Evolutionary conservation across 2,888 invertebrate species (phyloP).

Genomic region (Muschampia plurimacula): DNA sequence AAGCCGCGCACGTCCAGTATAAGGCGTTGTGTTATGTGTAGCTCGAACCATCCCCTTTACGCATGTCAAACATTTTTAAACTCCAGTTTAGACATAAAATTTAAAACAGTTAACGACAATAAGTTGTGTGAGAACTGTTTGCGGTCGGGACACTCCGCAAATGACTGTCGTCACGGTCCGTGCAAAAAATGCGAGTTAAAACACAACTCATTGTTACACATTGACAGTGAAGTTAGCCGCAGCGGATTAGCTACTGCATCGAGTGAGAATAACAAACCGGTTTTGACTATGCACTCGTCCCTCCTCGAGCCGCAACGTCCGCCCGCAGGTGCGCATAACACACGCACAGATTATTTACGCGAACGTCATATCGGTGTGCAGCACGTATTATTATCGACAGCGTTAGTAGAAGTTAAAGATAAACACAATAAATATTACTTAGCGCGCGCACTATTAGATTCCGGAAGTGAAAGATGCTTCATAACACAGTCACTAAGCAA

Average conservation of each 20-base stretch:
- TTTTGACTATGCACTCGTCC: conserved; percentile 34
- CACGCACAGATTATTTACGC: conserved; percentile 35
- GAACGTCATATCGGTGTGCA: background rate
- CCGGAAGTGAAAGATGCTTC: conserved; percentile 36
- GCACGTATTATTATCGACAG: background rate
- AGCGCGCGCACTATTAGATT: conserved; percentile 2
- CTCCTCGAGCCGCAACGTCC: conserved; percentile 37
- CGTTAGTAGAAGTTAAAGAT: background rate
- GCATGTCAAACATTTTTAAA: conserved; percentile 20
- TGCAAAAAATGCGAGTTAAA: conserved; percentile 36
- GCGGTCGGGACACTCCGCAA: conserved; percentile 21
- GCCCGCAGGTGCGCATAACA: conserved; percentile 29
- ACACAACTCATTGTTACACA: conserved; percentile 37
- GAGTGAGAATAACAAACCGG: conserved; percentile 13
- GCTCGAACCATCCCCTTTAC: conserved; percentile 21
- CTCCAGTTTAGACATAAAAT: conserved; percentile 12
- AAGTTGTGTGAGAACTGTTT: conserved; percentile 29
- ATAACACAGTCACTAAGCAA: conserved; percentile 40
- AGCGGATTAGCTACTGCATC: background rate
- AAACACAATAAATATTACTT: background rate
- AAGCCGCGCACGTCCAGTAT: background rate
- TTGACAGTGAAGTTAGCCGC: background rate
- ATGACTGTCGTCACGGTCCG: conserved; percentile 31
- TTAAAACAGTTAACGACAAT: conserved; percentile 23
- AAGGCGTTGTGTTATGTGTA: conserved; percentile 17